Evolutionary conservation across 1,140 invertebrate genomes (phyloP), one percentile per base, ranked within the genome.

Genomic region (Saccostrea glomerata): DNA sequence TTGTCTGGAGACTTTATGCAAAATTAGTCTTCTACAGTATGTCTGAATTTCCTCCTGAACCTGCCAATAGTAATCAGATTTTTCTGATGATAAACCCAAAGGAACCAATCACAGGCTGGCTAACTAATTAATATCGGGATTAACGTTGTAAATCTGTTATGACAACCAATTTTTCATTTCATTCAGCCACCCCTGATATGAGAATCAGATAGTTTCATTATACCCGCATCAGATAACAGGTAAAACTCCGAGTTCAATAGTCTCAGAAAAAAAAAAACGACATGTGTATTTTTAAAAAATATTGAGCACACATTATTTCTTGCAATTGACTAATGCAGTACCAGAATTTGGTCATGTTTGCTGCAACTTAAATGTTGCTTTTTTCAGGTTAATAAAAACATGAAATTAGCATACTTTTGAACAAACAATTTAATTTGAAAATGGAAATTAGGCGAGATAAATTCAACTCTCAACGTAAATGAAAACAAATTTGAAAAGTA

Each of bases 161-260:
- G 70, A 77, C 70, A 77, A 77, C 70, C 70, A 77, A 77, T 77
- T 77, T 77, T 77, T 77, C 70, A 77, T 77, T 77, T 36, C 70
- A 30, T 77, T 77, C 70, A 77, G 70, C 30, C 25, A 12, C 23
- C 60, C 70, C 70, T 77, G 70, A 30, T 23, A 30, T 23, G 70
- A 25, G 70, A 13, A 77, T 77, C 11, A 25, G 70, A 77, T 77
- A 15, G 70, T 25, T 25, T 13, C 30, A 77, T 77, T 77, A 77
- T 12, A 77, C 9, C 5, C 30, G 25, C 70, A 77, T 77, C 70
- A 77, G 70, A 77, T 77, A 36, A 77, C 70, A 30, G 20, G 30
- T 77, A 77, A 77, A n/a, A 25, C 25, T 17, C 12, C 3, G 30
- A 77, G 70, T 77, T 77, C 70, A 77, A 25, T 25, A 77, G 70